Percentiles rank a stretch among this genome's conserved stretches.
Evolutionary conservation across 2,797 vertebrate genomes (phyloP).

Genomic region (Chiloscyllium punctatum): DNA sequence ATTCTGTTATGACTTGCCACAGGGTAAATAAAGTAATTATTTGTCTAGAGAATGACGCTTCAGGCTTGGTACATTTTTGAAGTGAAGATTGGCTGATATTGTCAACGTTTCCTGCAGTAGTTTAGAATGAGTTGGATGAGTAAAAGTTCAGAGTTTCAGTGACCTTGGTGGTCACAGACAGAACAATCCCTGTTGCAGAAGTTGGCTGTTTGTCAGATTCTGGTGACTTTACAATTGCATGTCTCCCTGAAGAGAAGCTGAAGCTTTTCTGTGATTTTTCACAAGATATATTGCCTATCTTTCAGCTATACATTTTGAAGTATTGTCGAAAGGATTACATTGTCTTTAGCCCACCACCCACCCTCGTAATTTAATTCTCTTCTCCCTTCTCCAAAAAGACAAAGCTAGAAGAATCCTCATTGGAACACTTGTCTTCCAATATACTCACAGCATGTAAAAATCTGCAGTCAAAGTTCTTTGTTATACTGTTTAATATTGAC

Average conservation of each 20-base stretch:
- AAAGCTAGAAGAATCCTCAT: neutral
- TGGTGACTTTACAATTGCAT: neutral
- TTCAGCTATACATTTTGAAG: neutral
- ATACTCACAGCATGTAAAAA: neutral
- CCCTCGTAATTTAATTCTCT: neutral
- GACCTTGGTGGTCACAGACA: conserved; percentile 6
- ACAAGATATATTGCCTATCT: neutral
- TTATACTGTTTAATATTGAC: neutral
- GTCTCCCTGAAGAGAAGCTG: neutral
- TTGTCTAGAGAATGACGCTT: neutral
- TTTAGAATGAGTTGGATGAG: neutral
- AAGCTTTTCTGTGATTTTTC: neutral
- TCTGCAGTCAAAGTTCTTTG: neutral
- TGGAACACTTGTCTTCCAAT: neutral
- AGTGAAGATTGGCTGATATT: neutral
- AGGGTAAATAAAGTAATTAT: conserved; percentile 25
- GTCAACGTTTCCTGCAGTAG: neutral
- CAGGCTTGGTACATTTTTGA: neutral
- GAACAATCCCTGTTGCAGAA: neutral
- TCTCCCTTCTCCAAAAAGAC: neutral
- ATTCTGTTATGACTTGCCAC: neutral
- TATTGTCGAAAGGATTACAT: neutral
- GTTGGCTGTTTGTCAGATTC: too few species aligned
- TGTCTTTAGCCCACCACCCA: neutral
- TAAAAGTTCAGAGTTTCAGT: neutral